Conservation (phyloP, 1,140 invertebrate species). For the Hypsibius dujardini region DNA sequence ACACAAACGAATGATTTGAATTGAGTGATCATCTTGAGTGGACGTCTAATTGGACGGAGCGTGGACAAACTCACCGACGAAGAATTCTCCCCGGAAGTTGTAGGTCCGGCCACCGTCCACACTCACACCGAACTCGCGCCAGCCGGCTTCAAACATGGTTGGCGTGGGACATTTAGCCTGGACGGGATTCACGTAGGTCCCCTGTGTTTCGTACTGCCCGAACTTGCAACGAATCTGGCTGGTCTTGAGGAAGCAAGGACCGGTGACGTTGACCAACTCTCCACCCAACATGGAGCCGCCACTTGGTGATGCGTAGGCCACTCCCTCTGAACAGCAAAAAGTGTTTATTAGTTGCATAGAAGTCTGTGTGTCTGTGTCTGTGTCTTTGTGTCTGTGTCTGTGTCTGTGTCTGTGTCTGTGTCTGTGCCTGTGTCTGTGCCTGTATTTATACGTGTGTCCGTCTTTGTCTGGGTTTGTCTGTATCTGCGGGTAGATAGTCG, state of each 20-base stretch:
- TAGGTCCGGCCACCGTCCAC: slow-evolving; percentile 50
- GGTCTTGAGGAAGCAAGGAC: slow-evolving; percentile 60
- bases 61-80: slow-evolving; percentile 49
- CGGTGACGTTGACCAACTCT: slow-evolving; percentile 80
- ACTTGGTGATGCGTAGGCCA: slow-evolving; percentile 49
- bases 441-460: no score
- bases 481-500: neutral
- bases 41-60: neutral
- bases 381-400: no score
- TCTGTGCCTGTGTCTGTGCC: no score
- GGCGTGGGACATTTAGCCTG: slow-evolving; percentile 73
- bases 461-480: no score
- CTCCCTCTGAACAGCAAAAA: slow-evolving; percentile 51
- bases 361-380: neutral
- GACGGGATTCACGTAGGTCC: slow-evolving; percentile 38
- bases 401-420: no score
- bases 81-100: slow-evolving; percentile 78
- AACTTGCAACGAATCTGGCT: slow-evolving; percentile 53
- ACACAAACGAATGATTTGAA: neutral
- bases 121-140: slow-evolving; percentile 66
- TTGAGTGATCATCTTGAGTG: neutral
- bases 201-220: slow-evolving; percentile 30
- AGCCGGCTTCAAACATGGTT: slow-evolving; percentile 68
- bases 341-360: neutral
- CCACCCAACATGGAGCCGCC: slow-evolving; percentile 82